Percentiles rank a stretch among this genome's conserved stretches.
Evolutionary conservation across 2,113 vertebrate genomes (phyloP).

Genomic region (Rattus norvegicus): DNA sequence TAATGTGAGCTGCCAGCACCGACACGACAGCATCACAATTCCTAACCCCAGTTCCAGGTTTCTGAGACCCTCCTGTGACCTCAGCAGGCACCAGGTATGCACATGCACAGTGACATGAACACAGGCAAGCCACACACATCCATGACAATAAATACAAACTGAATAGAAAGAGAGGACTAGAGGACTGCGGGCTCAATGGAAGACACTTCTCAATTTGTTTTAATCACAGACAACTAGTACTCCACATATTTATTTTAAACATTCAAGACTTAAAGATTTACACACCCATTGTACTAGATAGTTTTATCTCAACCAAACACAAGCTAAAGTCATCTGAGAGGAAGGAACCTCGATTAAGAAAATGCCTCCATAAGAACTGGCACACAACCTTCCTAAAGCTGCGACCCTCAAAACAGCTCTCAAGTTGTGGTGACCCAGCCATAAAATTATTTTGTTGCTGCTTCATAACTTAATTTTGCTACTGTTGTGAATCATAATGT

Average conservation of each 20-base stretch:
- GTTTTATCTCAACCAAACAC: background rate
- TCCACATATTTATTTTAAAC: background rate
- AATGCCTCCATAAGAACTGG: background rate
- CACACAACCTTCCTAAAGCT: background rate
- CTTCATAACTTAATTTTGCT: background rate
- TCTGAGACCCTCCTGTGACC: background rate
- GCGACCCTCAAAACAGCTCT: background rate
- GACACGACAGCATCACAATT: background rate
- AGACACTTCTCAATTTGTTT: background rate
- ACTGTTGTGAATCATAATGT: background rate
- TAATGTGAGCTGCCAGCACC: background rate
- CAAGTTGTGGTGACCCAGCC: background rate
- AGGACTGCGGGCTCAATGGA: background rate
- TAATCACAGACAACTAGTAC: background rate
- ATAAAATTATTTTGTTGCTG: background rate
- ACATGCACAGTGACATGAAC: background rate
- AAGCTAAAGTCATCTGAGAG: background rate
- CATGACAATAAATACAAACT: background rate
- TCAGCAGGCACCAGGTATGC: background rate
- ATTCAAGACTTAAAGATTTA: background rate
- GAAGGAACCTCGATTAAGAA: background rate
- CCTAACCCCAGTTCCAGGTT: background rate
- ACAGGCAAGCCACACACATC: background rate
- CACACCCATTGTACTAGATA: background rate
- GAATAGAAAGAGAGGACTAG: background rate